Percentiles rank a stretch among this genome's conserved stretches.
Conservation (phyloP, 2,797 vertebrate species). For the Balearica regulorum region DNA sequence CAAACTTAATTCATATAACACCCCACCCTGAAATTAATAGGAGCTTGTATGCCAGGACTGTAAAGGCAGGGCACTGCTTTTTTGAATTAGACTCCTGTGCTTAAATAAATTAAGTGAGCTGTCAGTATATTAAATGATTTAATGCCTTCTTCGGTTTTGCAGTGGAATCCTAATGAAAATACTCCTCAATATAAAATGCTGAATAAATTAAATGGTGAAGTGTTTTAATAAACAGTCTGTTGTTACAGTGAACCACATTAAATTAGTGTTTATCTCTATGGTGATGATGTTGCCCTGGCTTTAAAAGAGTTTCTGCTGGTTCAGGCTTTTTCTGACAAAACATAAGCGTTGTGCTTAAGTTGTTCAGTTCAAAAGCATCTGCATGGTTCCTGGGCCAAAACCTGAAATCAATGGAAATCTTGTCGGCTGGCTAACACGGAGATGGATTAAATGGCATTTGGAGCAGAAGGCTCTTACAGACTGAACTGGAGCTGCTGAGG, state of each 20-base stretch:
- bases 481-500: neutral
- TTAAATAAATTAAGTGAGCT: conserved; percentile 61
- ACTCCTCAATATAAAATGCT: conserved; percentile 43
- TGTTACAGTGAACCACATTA: conserved; percentile 31
- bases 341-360: neutral
- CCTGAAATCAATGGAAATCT: neutral
- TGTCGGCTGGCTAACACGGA: neutral
- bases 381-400: neutral
- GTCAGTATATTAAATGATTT: conserved; percentile 59
- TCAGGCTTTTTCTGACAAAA: conserved; percentile 38
- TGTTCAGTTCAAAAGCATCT: neutral
- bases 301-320: conserved; percentile 26
- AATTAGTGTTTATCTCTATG: conserved; percentile 39
- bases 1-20: neutral
- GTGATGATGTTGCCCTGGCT: conserved; percentile 27
- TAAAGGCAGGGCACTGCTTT: conserved; percentile 8
- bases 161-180: conserved; percentile 64
- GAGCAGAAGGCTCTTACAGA: neutral
- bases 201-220: conserved; percentile 63
- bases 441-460: neutral
- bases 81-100: conserved; percentile 42
- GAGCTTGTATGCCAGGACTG: neutral
- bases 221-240: conserved; percentile 48
- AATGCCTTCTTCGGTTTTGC: conserved; percentile 48
- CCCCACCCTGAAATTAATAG: conserved; percentile 25